Percentiles rank a stretch among this genome's conserved stretches.
Evolutionary conservation across 1,140 invertebrate species (phyloP).

Genomic region (Vollenhovia emeryi): DNA sequence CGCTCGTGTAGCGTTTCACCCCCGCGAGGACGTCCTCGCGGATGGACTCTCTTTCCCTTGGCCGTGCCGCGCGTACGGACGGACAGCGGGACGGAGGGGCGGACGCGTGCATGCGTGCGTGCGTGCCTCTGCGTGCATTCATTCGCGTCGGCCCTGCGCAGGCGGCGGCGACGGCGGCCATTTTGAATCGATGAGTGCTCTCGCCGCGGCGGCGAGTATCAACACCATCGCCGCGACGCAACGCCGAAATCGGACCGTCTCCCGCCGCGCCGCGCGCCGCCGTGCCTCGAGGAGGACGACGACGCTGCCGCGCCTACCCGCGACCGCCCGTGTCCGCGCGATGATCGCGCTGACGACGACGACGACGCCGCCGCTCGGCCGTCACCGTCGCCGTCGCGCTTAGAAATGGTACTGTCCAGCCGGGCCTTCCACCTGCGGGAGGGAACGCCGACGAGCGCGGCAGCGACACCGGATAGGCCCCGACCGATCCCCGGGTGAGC

Average conservation of each 20-base stretch:
- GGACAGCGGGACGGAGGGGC: neutral
- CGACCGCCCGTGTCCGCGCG: too few species aligned
- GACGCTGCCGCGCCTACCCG: neutral
- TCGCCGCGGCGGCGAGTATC: conserved; percentile 62
- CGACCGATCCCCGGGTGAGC: neutral
- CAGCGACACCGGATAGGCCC: neutral
- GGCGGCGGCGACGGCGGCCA: conserved; percentile 59
- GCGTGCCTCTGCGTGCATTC: neutral
- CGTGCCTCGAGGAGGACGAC: neutral
- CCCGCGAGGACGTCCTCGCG: neutral
- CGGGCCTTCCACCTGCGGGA: neutral
- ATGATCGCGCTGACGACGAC: neutral
- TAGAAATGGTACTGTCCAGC: conserved; percentile 1
- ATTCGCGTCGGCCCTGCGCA: conserved; percentile 28
- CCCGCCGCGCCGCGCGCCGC: neutral
- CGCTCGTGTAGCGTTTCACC: neutral
- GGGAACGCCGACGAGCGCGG: conserved; percentile 26
- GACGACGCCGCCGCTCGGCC: neutral
- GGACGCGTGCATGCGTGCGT: neutral
- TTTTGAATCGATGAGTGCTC: conserved; percentile 71
- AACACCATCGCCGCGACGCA: conserved; percentile 49
- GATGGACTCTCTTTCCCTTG: neutral
- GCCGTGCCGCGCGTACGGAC: neutral
- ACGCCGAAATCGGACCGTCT: conserved; percentile 59
- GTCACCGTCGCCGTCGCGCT: neutral